Base-by-base conservation (phyloP, 2,888 invertebrate species). In the Agonopterix arenella region DNA sequence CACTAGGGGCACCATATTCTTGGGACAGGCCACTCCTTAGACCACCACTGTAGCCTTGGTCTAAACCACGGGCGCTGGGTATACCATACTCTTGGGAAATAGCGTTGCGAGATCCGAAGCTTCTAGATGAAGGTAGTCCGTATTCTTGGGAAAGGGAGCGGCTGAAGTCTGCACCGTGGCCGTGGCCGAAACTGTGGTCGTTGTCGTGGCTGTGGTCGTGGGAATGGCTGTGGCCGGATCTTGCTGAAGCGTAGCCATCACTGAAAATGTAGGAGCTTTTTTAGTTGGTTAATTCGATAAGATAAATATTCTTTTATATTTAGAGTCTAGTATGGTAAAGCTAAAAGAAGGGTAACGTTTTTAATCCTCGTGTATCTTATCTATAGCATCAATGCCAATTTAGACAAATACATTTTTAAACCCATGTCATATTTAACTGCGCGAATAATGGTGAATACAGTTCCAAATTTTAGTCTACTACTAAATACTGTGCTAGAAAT, bases 241-340 rank as follows among this genome's bases (percentile, higher is more conserved):
- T 66, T 1, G 71, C 64, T 48, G 75, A 56, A 47, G 78, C 59
- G 52, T 84, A 84, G 36, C 80, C 70, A 36, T 82, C 76, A 28
- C 84, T 84, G 66, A 7, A 76, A 73, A 28, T 28, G 28, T 28
- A 5, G 5, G 28, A 5, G 7, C 28, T 28, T 28, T 18, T 28
- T 28, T 28, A 28, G 28, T 28, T 28, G 28, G 28, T 7, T 28
- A 28, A 28, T 28, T 28, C 1, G 28, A 28, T 28, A 4, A 28
- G 28, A 5, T 4, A 18, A 13, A 13, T 13, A 2, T 18, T 18
- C 4, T 18, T 18, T 18, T 18, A 18, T 4, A 18, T 18, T 18
- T 18, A 4, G 1, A 18, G 4, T 3, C 2, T 2, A 4, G 4
- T 18, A 18, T 18, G 4, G 18, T 18, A 18, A 18, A 4, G 18